Base-by-base conservation (phyloP, 1,140 invertebrate species). In the Drosophila busckii region DNA sequence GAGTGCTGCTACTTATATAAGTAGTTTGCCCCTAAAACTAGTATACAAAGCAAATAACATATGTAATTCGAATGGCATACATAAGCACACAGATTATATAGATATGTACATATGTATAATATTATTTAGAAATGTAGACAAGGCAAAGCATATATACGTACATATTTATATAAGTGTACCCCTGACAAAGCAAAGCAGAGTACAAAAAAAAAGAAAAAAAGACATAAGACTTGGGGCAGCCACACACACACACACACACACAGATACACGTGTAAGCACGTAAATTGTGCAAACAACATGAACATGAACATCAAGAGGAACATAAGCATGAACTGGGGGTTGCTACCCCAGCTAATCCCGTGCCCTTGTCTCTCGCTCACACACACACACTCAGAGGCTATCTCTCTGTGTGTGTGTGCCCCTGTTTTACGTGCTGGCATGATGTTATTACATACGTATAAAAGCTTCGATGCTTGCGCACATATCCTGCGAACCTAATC, bases 401-500 rank as follows among this genome's bases (percentile, higher is more conserved):
- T 15, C 13, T 3, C 38, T 13, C 0, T 4, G 20, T 34, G n/a
- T 9, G 1, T 31, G 9, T 26, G 38, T 34, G n/a, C 40, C 49
- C 23, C 56, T 20, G 17, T 31, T 46, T 15, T 31, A 32, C 7
- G 31, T 46, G 40, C 10, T 29, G 56, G 2, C 73, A 71, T 63
- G 73, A 66, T 66, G 63, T 62, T 62, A 62, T 60, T 64, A 65
- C n/a, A 69, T 75, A 58, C 64, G 34, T 31, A 60, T 69, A 70
- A 76, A 76, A 44, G 70, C 49, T 49, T n/a, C 23, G 69, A 15
- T 23, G 70, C 76, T 84, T 83, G 76, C 32, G 70, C 82, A 17
- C 56, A 59, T 41, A 84, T 86, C 84, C 84, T 86, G 84, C 62
- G 78, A 86, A 86, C 84, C 84, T 86, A 86, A 86, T 86, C 84